Evolutionary conservation across 2,113 vertebrate species (phyloP).

Genomic region (Cervus canadensis): DNA sequence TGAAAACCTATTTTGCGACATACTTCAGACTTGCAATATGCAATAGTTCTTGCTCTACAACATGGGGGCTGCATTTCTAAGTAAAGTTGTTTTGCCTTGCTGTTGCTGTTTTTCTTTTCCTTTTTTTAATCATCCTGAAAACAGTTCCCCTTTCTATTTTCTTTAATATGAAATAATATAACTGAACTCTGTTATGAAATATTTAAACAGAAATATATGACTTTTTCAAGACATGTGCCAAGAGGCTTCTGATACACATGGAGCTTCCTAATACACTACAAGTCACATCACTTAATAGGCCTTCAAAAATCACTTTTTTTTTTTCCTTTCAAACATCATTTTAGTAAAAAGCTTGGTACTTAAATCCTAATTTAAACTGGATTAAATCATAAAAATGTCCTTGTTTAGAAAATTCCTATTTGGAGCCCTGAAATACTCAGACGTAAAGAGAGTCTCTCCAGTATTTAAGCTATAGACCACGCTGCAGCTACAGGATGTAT

Average conservation of each 20-base stretch:
- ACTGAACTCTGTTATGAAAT: background rate
- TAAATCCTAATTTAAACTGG: background rate
- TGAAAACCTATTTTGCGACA: background rate
- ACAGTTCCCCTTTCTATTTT: background rate
- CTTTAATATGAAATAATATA: background rate
- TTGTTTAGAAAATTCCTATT: background rate
- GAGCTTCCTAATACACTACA: background rate
- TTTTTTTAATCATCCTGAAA: background rate
- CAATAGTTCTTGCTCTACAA: background rate
- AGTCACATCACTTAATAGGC: background rate
- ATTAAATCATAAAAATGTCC: background rate
- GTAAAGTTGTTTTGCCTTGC: background rate
- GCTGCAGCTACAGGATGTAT: background rate
- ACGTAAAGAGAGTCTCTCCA: background rate
- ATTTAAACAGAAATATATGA: background rate
- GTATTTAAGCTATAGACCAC: background rate
- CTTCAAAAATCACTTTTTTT: background rate
- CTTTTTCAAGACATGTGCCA: background rate
- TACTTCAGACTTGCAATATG: background rate
- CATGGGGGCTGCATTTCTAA: background rate
- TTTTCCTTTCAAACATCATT: background rate
- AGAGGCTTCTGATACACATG: background rate
- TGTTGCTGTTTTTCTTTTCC: background rate
- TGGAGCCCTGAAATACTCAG: background rate
- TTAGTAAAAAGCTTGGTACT: background rate